Conservation (phyloP, 2,888 invertebrate species). For the Antheraea yamamai region DNA sequence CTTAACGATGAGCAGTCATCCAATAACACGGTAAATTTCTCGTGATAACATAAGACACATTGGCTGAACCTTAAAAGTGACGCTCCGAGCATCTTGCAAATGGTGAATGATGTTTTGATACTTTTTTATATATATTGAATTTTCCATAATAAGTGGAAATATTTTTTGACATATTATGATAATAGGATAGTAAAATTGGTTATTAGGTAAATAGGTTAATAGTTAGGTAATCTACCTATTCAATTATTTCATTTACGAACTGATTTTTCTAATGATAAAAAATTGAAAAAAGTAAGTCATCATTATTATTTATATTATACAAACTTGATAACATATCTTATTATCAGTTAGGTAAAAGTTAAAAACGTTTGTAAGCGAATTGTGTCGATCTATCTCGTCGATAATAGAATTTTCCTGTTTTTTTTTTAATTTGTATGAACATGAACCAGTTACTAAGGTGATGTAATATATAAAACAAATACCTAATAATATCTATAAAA, state of each 20-base stretch:
- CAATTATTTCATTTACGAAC: not conserved
- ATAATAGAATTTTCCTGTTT: not conserved
- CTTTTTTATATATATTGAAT: no score
- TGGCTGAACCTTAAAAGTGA: no score
- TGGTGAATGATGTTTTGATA: no score
- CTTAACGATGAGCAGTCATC: not conserved
- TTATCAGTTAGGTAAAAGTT: constrained; percentile 1
- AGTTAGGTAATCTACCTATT: not conserved
- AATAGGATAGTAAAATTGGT: no score
- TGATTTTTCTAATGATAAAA: not conserved
- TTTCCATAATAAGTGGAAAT: no score
- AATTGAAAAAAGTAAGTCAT: not conserved
- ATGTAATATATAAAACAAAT: not conserved
- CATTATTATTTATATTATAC: not conserved
- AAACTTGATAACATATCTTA: not conserved
- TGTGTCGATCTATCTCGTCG: not conserved
- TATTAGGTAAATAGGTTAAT: no score
- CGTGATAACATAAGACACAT: not conserved
- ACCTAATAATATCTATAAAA: not conserved
- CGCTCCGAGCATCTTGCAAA: no score
- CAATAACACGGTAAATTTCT: not conserved
- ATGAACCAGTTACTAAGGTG: not conserved
- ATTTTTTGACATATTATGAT: no score
- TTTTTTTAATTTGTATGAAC: not conserved
- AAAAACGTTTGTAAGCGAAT: not conserved